phyloP scores from a whole-genome alignment of 2,113 vertebrate genomes.

The Neopipo cinnamomea region DNA sequence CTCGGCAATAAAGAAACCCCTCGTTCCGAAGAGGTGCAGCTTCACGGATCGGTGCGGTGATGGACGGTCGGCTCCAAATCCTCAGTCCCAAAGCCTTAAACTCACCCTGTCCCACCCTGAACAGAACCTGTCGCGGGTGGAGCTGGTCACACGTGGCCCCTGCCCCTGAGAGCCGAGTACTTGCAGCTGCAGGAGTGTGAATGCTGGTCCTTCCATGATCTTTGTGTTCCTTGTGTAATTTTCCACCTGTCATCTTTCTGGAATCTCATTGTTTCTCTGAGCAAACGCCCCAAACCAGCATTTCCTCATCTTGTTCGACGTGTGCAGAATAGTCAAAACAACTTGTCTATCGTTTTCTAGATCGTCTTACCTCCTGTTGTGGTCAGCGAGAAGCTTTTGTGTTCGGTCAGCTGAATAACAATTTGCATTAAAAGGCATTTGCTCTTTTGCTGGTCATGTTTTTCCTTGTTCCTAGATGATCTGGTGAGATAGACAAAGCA shows the following conservation, averaged over 20 bases:
- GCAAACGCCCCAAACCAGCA: not conserved
- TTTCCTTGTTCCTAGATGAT: not conserved
- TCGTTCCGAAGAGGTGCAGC: too few species aligned
- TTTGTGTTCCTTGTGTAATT: not conserved
- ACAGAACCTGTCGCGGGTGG: fast-evolving
- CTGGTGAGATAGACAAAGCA: not conserved
- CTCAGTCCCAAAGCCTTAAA: fast-evolving
- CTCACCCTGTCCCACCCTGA: fast-evolving
- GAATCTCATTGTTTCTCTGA: not conserved
- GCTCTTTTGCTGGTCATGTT: not conserved
- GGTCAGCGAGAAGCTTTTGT: not conserved
- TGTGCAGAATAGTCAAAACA: not conserved
- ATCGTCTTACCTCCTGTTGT: too few species aligned
- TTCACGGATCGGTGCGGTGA: not conserved
- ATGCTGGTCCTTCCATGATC: not conserved
- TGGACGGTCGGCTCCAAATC: not conserved
- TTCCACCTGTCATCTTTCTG: not conserved
- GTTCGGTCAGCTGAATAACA: not conserved
- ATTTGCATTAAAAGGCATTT: not conserved
- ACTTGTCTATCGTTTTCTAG: fast-evolving
- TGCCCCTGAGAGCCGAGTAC: not conserved
- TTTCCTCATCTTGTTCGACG: not conserved
- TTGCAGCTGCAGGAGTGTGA: not conserved
- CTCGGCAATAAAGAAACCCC: not conserved
- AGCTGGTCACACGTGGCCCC: fast-evolving